A percentile compares a stretch with the other conserved stretches of the same genome.
Conservation (phyloP, 2,888 invertebrate species). For the Notodonta dromedarius region DNA sequence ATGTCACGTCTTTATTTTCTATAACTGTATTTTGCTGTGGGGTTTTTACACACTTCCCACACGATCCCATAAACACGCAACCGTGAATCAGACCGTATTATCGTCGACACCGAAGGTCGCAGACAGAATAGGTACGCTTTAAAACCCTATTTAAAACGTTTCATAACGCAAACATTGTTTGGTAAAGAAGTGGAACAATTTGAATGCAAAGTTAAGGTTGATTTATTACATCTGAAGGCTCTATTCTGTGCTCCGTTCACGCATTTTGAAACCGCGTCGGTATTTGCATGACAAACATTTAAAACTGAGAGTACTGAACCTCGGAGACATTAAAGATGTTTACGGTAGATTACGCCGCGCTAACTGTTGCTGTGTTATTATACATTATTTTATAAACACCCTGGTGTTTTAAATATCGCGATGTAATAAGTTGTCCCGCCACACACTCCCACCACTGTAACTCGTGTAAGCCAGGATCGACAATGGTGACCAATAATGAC, state of each 20-base stretch:
- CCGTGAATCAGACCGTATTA: neutral
- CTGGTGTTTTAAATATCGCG: too few relatives aligned
- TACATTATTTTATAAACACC: too few relatives aligned
- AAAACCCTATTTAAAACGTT: conserved; percentile 18
- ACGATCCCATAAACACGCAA: conserved; percentile 2
- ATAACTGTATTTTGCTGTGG: too few relatives aligned
- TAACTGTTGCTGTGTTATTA: too few relatives aligned
- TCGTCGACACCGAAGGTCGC: neutral
- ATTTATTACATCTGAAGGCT: conserved; percentile 42
- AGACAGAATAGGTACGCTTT: conserved; percentile 14
- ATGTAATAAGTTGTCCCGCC: too few relatives aligned
- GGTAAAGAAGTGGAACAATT: conserved; percentile 36
- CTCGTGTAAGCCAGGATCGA: too few relatives aligned
- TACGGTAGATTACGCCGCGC: conserved; percentile 12
- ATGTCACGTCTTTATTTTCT: too few relatives aligned
- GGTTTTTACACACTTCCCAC: neutral
- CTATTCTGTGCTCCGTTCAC: conserved; percentile 43
- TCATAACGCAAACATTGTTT: conserved; percentile 18
- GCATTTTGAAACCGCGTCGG: conserved; percentile 36
- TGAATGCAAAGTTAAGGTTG: conserved; percentile 41
- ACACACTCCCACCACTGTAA: too few relatives aligned
- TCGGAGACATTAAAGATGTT: conserved; percentile 42
- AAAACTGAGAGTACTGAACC: conserved; percentile 31
- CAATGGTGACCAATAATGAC: too few relatives aligned
- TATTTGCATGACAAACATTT: conserved; percentile 62